Evolutionary conservation across 2,113 vertebrate genomes (phyloP), one percentile per base, ranked within the genome.

Genomic region (Syngnathus scovelli): DNA sequence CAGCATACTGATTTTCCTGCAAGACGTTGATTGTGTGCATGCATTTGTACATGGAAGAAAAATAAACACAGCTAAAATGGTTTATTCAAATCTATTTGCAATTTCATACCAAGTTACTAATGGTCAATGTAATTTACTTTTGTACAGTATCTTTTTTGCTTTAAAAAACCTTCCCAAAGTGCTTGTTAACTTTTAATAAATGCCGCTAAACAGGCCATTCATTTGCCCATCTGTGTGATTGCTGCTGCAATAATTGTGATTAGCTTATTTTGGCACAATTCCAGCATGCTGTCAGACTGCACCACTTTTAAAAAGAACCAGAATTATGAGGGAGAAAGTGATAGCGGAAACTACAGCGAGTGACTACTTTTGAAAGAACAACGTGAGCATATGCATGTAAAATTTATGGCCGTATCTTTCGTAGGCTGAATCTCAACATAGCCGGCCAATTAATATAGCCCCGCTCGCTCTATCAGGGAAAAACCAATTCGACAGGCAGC

Each of bases 381-480:
- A 75, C 71, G 77, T 71, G 52, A 71, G 71, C 78, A 64, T 60
- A 75, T 74, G 72, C 67, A 85, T 84, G 86, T 86, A 90, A 89
- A 83, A 89, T 90, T 87, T 82, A 85, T 84, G 75, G 82, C 71
- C 19, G 15, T 83, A 83, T 84, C 73, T 82, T 86, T 86, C 80
- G 80, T 74, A 71, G 77, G 71, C 82, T 68, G 69, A 63, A 61
- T 79, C 73, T 81, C 81, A 88, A 84, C 75, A 79, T 84, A 66
- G 78, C 80, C 78, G 67, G 74, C 85, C 90, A 91, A 91, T 92
- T 90, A 92, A 87, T 86, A 85, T 83, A 85, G 79, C 75, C 85
- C 79, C 78, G 86, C 76, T 86, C 84, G 85, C 78, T 90, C 81
- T 72, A 49, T 77, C 78, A 75, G 84, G 83, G 78, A 83, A 58